These are phyloP conservation scores for Melieria crassipennis DNA, from an alignment of 2,888 invertebrate species.

Conservation along the genomic window DNA sequence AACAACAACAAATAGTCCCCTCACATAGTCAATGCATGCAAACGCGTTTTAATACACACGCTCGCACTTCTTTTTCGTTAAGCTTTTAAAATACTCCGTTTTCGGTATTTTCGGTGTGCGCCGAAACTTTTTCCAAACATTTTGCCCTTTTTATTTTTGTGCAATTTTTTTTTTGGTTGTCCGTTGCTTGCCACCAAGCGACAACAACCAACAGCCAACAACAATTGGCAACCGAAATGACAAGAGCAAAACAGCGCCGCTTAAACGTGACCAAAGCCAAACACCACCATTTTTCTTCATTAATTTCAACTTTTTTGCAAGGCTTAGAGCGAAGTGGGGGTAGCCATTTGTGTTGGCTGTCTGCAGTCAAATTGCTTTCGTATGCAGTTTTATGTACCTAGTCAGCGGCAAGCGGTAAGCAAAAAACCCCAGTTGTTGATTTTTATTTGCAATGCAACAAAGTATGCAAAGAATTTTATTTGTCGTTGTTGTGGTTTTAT, in stretches of 20 bases:
- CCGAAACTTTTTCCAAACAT: no score
- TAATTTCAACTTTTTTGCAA: slow-evolving; percentile 7
- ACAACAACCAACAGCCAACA: background rate
- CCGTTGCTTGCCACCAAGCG: background rate
- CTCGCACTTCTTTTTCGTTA: no score
- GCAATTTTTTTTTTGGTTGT: no score
- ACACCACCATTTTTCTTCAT: slow-evolving; percentile 21
- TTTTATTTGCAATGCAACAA: background rate
- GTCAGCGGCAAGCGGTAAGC: background rate
- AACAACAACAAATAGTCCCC: no score
- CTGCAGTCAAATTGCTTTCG: slow-evolving; percentile 7
- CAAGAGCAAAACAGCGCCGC: slow-evolving; percentile 5
- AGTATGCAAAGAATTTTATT: background rate
- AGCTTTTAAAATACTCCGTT: no score
- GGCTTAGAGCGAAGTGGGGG: background rate
- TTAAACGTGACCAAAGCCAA: slow-evolving; percentile 12
- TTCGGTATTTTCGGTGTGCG: no score
- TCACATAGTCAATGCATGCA: no score
- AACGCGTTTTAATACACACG: no score
- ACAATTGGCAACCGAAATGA: background rate
- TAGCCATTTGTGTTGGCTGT: background rate
- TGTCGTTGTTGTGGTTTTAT: background rate
- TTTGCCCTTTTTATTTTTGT: no score
- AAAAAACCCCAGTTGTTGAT: background rate
- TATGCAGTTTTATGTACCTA: slow-evolving; percentile 6